Percentiles rank a stretch among this genome's conserved stretches.
phyloP scores from a whole-genome alignment of 2,888 invertebrate species.

The Callimorpha dominula region DNA sequence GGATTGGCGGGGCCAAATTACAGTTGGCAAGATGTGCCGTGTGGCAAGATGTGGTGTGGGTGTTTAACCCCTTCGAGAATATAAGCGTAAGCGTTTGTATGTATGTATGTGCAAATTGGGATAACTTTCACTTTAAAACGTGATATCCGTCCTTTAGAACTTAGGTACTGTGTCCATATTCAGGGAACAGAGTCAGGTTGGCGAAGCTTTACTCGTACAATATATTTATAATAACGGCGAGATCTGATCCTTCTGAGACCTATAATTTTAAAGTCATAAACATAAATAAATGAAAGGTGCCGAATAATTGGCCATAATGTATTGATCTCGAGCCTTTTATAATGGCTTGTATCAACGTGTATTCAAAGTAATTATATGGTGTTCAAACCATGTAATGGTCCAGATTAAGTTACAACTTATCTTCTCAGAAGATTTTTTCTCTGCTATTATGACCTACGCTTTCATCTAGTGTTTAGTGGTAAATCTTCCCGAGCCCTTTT shows the following conservation, averaged over 20 bases:
- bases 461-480: not conserved
- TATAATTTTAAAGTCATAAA: constrained; percentile 33
- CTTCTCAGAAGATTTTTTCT: not conserved
- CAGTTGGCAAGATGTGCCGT: too few species aligned
- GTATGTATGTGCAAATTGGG: too few species aligned
- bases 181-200: not conserved
- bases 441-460: not conserved
- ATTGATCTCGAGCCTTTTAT: constrained; percentile 24
- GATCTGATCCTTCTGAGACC: constrained; percentile 1
- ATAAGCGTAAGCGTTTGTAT: too few species aligned
- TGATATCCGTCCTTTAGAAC: not conserved
- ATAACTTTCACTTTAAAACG: not conserved
- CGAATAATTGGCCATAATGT: constrained; percentile 24
- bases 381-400: constrained; percentile 13
- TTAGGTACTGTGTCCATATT: not conserved
- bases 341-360: constrained; percentile 18
- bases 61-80: too few species aligned
- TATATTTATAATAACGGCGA: not conserved
- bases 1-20: too few species aligned
- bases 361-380: constrained; percentile 29
- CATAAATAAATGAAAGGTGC: constrained; percentile 21
- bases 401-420: constrained; percentile 5
- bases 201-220: not conserved
- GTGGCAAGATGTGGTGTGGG: too few species aligned
- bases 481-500: not conserved